Evolutionary conservation across 2,888 invertebrate species (phyloP), one percentile per base, ranked within the genome.

Genomic region (Hypena proboscidalis): DNA sequence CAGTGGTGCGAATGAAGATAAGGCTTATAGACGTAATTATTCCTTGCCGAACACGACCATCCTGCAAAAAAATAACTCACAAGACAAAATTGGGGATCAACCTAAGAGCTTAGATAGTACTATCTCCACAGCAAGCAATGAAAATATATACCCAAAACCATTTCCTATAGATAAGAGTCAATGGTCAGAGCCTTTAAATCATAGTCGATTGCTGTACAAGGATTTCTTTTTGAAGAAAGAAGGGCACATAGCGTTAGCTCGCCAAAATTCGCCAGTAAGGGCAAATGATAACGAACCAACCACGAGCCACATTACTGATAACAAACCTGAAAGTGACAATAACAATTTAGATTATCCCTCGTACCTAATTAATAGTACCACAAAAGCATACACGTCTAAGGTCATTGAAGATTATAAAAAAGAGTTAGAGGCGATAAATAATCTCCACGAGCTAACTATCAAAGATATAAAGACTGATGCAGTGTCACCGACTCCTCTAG

Each of bases 321-420:
- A 52, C 13, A 77, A 75, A 40, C 40, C 52, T 19, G 71, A 74
- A 13, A 66, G 62, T 35, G 75, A 75, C 15, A 67, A 67, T 25
- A 62, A 70, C 7, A 76, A 76, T 53, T 55, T 72, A 32, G 82
- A 86, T 40, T 91, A 91, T 60, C 91, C 91, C 7, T 62, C 82
- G 1, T 91, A 92, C 64, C 76, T 92, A 49, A 72, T 77, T 1
- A 87, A 90, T 47, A 91, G 88, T 56, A 80, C 78, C 20, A 87
- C 85, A 14, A 92, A 90, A 77, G 85, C 88, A 0, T 92, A 91
- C 41, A 91, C 91, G 3, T 90, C 91, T 9, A 88, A 89, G 71
- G 91, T 92, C 2, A 91, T 92, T 39, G 90, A 91, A 72, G 91
- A 91, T 70, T 91, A 91, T 49, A 91, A 88, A 67, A 89, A 82